Evolutionary conservation across 2,797 vertebrate genomes (phyloP), one percentile per base, ranked within the genome.

Genomic region (Notoglanidium macrostoma): DNA sequence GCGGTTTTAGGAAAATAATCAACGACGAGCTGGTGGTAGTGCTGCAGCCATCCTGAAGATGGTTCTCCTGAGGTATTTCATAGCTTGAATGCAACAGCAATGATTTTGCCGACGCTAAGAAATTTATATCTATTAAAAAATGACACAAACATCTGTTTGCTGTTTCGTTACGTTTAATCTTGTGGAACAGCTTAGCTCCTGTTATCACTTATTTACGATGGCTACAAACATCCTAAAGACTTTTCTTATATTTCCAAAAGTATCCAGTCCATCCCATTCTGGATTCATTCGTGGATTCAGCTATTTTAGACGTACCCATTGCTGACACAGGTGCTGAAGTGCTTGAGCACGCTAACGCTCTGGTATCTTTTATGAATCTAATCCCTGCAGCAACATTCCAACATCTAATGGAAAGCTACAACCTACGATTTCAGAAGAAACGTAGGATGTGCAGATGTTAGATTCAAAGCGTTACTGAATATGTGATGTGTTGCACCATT

Each of bases 361-460:
- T 51, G 54, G 2, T 29, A n/a, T 7, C 49, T 32, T 49, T 32
- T 29, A 78, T 51, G 49, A 21, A 21, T 78, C 8, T 55, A 55
- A 78, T 55, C 49, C 51, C 76, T 21, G 51, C 17, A 55, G 76
- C 76, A 35, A 32, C 76, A 55, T 78, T 78, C 51, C 29, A 78
- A 32, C 76, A 78, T 55, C 76, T 55, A 55, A 3, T 55, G 76
- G 51, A 78, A 77, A 55, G 49, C 49, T 55, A 19, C 29, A 10
- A 32, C n/a, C 14, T 35, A 55, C 7, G 51, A 55, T 54, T 78
- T 55, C 29, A 55, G 51, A 32, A 55, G 9, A 78, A 35, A 35
- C 32, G 15, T 54, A 54, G 49, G 26, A 19, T 77, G 17, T 49
- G 23, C 44, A 74, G 73, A 77, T 57, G 29, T 57, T 57, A 21